These are phyloP conservation scores for Tenthredo notha DNA, from an alignment of 2,888 invertebrate genomes.

Conservation along the genomic window DNA sequence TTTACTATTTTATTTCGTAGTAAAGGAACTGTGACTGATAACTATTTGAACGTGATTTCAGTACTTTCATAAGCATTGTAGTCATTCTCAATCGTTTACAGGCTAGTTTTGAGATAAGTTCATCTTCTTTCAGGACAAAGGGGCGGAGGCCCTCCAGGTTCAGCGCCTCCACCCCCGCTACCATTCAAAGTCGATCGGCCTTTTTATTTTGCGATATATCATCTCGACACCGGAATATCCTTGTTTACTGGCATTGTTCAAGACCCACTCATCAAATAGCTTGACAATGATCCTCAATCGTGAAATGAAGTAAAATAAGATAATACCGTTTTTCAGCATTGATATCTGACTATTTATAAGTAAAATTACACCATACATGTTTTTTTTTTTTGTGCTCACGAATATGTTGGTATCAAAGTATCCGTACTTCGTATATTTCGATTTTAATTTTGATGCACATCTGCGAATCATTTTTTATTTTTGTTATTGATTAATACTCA, in stretches of 20 bases:
- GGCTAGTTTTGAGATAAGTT: neutral
- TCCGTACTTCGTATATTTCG: neutral
- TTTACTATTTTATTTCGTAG: neutral
- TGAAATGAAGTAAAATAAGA: neutral
- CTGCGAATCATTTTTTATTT: neutral
- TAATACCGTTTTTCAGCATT: neutral
- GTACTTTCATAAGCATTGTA: neutral
- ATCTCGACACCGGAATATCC: neutral
- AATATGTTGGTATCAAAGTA: neutral
- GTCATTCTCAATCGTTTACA: neutral
- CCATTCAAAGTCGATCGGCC: constrained; percentile 28
- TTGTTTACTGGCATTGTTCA: constrained; percentile 14
- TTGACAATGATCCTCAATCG: neutral
- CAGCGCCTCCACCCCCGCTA: neutral
- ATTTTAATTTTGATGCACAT: neutral
- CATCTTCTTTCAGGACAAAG: neutral
- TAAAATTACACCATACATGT: neutral
- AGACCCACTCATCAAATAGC: neutral
- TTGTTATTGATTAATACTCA: neutral
- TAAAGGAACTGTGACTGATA: neutral
- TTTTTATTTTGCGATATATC: constrained; percentile 16
- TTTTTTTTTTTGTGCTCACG: neutral
- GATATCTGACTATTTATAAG: neutral
- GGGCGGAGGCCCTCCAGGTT: neutral
- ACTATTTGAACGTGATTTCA: neutral